Conservation (phyloP, 2,888 invertebrate species). For the Cancer borealis region DNA sequence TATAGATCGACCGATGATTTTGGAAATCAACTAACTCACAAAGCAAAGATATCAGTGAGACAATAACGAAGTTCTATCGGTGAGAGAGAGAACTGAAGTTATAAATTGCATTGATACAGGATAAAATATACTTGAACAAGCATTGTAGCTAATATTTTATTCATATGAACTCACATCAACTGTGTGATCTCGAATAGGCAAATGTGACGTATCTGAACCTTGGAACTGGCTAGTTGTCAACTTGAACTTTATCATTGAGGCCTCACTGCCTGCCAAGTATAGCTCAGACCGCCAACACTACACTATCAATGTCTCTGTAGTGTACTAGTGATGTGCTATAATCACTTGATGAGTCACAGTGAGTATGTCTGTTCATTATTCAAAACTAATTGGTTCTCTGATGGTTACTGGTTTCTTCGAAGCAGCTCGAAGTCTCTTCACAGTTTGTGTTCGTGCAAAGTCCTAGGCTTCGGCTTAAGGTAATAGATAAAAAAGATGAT, state of each 20-base stretch:
- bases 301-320: background rate
- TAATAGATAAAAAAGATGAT: background rate
- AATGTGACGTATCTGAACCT: background rate
- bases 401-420: background rate
- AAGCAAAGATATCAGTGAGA: background rate
- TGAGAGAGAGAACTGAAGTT: too few species aligned
- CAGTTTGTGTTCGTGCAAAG: background rate
- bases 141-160: too few species aligned
- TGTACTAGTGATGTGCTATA: background rate
- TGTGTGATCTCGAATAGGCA: background rate
- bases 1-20: background rate
- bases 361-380: background rate
- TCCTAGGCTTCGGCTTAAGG: background rate
- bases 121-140: background rate
- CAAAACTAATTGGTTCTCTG: background rate
- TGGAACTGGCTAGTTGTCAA: background rate
- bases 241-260: background rate
- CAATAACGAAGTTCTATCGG: background rate
- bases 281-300: background rate
- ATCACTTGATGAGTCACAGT: background rate
- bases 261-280: background rate
- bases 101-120: too few species aligned
- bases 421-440: background rate
- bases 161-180: too few species aligned
- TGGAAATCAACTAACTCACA: background rate